Evolutionary conservation across 2,888 invertebrate genomes (phyloP), one percentile per base, ranked within the genome.

Genomic region (Sceliomorpha sp.): DNA sequence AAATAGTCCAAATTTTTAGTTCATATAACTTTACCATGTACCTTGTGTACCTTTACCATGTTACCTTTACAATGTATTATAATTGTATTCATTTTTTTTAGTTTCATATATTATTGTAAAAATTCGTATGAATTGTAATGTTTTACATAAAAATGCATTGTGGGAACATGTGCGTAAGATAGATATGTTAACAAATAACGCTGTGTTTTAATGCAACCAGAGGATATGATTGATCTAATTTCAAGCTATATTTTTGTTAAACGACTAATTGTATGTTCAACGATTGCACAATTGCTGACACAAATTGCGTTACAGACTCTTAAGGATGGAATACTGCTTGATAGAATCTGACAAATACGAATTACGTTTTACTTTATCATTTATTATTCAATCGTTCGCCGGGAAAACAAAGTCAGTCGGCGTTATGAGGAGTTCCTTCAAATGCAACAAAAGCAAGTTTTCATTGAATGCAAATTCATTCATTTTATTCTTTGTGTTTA

Each of bases 251-350:
- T 45, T 64, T 44, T 50, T 45, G 31, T 56, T 29, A n/a, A 39
- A 50, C 34, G 26, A 37, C 51, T 56, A 29, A 26, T n/a, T n/a
- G n/a, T n/a, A n/a, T n/a, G 44, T 50, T 42, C 56, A 50, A 64
- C 48, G 50, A 56, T 56, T 48, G 32, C 32, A 39, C 40, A 55
- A 55, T 48, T 42, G 48, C 48, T 63, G 63, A 63, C 63, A 34
- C 42, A 48, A 63, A 63, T 63, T 55, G 55, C 48, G 34, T 55
- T 55, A 55, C 20, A 31, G 42, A 48, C 55, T 55, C 36, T 48
- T 42, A 48, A 55, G 63, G 55, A 63, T n/a, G 55, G 48, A 55
- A 63, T 63, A 47, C 39, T 29, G 31, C 29, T 63, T 55, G 48
- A 63, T 55, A 55, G 42, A 48, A 48, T 63, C 55, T 27, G 47